Conservation (phyloP, 2,888 invertebrate genomes). For the Caenorhabditis sp. region DNA sequence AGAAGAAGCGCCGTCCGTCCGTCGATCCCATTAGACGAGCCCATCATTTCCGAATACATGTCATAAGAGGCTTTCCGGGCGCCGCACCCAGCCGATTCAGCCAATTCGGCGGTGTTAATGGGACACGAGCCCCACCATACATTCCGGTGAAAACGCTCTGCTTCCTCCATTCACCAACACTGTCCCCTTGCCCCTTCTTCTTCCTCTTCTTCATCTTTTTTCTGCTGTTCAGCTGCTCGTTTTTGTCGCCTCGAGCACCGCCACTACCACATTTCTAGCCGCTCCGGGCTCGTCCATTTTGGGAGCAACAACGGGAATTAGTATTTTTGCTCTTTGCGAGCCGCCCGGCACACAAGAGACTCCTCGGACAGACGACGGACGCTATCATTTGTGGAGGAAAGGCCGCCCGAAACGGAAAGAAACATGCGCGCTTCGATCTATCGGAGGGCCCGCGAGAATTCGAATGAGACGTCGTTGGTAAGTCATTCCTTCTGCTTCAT, state of each 20-base stretch:
- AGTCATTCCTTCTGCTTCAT: conserved; percentile 28
- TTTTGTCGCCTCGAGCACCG: conserved; percentile 16
- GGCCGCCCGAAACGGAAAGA: not conserved
- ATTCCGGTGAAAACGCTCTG: conserved; percentile 7
- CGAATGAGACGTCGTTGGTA: conserved; percentile 55
- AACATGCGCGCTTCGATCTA: conserved; percentile 56
- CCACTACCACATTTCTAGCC: conserved; percentile 8
- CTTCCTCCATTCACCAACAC: conserved; percentile 10
- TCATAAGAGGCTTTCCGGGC: conserved; percentile 35
- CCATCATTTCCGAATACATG: conserved; percentile 16
- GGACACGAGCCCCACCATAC: conserved; percentile 23
- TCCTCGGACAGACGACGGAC: conserved; percentile 11
- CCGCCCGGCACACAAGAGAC: conserved; percentile 8
- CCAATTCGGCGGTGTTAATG: conserved; percentile 45
- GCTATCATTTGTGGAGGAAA: conserved; percentile 32
- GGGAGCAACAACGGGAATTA: conserved; percentile 43
- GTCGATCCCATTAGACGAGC: conserved; percentile 25
- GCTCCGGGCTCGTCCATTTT: conserved; percentile 16
- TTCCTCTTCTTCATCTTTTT: conserved; percentile 5
- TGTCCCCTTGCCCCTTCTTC: conserved; percentile 12
- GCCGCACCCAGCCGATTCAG: conserved; percentile 14
- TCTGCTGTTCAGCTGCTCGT: conserved; percentile 13
- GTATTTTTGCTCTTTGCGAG: conserved; percentile 43
- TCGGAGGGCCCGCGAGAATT: conserved; percentile 51
- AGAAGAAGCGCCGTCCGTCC: conserved; percentile 2